phyloP scores from a whole-genome alignment of 2,113 vertebrate species.

The Tachysurus fulvidraco region DNA sequence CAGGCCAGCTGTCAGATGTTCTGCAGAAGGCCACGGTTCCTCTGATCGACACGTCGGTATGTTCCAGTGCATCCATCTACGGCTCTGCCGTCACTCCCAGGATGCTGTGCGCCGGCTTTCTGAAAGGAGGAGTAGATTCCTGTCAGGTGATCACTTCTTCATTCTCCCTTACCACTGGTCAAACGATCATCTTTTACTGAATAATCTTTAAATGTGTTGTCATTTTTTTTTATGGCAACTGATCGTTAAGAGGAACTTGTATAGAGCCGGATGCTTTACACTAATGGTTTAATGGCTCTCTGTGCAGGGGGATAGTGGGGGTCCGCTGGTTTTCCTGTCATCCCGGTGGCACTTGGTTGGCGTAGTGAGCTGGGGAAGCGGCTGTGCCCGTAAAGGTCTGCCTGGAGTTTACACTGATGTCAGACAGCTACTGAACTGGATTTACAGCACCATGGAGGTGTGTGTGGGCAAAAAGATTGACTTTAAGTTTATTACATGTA shows the following conservation, averaged over 20 bases:
- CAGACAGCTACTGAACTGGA: slow-evolving; percentile 72
- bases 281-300: too few species aligned
- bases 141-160: slow-evolving; percentile 75
- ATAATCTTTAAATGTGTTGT: background rate
- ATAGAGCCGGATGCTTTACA: background rate
- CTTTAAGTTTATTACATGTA: background rate
- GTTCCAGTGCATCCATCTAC: slow-evolving; percentile 70
- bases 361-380: slow-evolving; percentile 80
- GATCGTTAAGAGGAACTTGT: background rate
- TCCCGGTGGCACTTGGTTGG: slow-evolving; percentile 75
- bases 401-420: slow-evolving; percentile 77
- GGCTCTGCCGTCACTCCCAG: slow-evolving; percentile 66
- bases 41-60: slow-evolving; percentile 62
- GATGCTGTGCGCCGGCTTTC: slow-evolving; percentile 79
- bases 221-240: background rate
- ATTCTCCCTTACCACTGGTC: background rate
- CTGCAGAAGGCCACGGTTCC: slow-evolving; percentile 73
- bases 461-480: slow-evolving; percentile 20
- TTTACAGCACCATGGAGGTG: slow-evolving; percentile 69
- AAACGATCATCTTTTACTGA: background rate
- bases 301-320: slow-evolving; percentile 79
- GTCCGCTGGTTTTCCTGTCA: slow-evolving; percentile 68
- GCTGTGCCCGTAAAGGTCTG: slow-evolving; percentile 67
- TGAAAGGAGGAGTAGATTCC: slow-evolving; percentile 71
- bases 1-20: slow-evolving; percentile 67